Evolutionary conservation across 2,113 vertebrate genomes (phyloP).

Genomic region (Cathartes aura): DNA sequence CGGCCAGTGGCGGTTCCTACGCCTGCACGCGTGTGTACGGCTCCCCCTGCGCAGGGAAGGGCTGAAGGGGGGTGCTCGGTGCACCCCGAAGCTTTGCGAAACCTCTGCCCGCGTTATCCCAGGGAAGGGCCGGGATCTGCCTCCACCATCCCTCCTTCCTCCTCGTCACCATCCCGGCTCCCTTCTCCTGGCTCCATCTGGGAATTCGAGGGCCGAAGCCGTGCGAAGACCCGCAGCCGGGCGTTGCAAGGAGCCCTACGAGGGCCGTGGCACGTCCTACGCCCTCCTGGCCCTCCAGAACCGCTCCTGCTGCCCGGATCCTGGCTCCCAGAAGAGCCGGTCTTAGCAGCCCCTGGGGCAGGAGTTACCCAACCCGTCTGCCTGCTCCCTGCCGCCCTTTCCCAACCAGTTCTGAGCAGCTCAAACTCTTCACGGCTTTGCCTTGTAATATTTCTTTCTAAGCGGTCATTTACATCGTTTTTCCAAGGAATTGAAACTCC

Average conservation of each 20-base stretch:
- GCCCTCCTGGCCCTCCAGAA: background rate
- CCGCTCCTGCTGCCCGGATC: background rate
- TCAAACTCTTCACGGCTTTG: background rate
- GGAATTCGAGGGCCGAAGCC: fast-evolving
- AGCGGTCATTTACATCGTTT: background rate
- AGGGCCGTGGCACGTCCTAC: background rate
- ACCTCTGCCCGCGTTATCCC: background rate
- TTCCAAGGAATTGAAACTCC: background rate
- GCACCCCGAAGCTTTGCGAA: background rate
- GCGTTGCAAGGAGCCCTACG: background rate
- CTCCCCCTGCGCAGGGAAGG: background rate
- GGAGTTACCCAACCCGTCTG: slow-evolving; percentile 46
- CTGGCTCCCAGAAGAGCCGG: slow-evolving; percentile 4
- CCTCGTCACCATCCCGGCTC: background rate
- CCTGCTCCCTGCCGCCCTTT: background rate
- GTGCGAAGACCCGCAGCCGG: background rate
- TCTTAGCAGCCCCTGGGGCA: slow-evolving; percentile 28
- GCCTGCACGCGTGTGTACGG: background rate
- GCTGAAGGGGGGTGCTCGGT: background rate
- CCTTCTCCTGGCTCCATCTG: fast-evolving
- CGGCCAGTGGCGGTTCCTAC: background rate
- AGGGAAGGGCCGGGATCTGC: too few relatives aligned
- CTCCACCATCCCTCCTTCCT: background rate
- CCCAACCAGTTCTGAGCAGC: slow-evolving; percentile 2
- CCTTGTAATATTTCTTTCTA: background rate